Conservation (phyloP, 2,113 vertebrate species). For the Tyrannus savana region DNA sequence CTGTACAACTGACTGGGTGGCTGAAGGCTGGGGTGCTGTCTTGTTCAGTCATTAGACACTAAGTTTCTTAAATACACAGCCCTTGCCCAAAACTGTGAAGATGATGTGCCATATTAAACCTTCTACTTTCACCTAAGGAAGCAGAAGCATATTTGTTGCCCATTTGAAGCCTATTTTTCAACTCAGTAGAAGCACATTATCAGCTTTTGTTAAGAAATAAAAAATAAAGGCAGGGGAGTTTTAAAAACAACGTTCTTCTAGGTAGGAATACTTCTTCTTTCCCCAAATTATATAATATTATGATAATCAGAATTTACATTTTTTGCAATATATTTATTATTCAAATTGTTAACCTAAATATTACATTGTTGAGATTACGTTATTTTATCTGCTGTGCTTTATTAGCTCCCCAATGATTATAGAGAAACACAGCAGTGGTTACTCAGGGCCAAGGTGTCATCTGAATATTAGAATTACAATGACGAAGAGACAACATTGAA, state of each 20-base stretch:
- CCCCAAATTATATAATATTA: neutral
- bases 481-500: neutral
- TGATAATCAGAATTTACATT: neutral
- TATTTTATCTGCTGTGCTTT: neutral
- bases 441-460: neutral
- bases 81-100: neutral
- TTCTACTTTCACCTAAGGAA: neutral
- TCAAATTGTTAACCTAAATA: neutral
- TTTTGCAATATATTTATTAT: neutral
- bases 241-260: neutral
- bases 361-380: neutral
- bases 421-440: neutral
- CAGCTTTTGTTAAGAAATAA: neutral
- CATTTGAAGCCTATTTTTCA: neutral
- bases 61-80: neutral
- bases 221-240: neutral
- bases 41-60: neutral
- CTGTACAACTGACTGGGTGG: neutral
- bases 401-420: neutral
- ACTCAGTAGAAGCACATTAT: neutral
- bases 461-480: neutral
- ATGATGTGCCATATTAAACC: neutral
- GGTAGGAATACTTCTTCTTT: neutral
- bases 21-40: neutral
- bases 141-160: neutral